Base-by-base conservation (phyloP, 53 echinoderm and acorn worm species). In the Echinarachnius parma region DNA sequence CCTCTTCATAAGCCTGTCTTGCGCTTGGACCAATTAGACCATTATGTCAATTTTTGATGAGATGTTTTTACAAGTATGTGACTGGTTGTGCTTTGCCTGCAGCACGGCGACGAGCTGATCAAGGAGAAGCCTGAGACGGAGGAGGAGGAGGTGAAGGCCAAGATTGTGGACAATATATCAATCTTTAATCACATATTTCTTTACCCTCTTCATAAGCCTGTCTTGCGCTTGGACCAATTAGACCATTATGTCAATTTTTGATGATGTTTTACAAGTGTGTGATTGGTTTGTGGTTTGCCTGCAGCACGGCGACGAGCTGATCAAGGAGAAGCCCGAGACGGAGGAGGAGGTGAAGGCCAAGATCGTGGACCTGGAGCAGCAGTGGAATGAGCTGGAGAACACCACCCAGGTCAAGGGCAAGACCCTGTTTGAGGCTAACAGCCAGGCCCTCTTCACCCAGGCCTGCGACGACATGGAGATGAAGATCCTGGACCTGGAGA, bases 391-490 rank as follows among this genome's bases (percentile, higher is more conserved):
- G 64, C 79, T 95, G 34, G 94, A 95, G 46, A 81, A 87, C 47
- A 91, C 82, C 67, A 95, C 87, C 28, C 77, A 84, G 50, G 82
- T 67, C 31, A 95, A 95, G 77, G 90, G 90, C 58, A 91, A 91
- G 90, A 95, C 91, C 63, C 76, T 95, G 66, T 87, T 82, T 62
- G 87, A 95, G 72, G 90, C 86, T 74, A 95, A 95, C 87, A 95
- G 91, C 76, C 90, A 90, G 64, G 80, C 79, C 13, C 81, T 90
- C 37, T 95, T 95, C 82, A 79, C 77, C 9, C 87, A 95, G 61
- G 90, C 90, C 47, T 95, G 95, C 61, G 90, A 95, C 26, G 95
- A 95, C 68, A 77, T 95, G 75, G 95, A 95, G 59, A 87, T 84
- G 82, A 91, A 90, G 95, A 84, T 95, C 46, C 79, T 84, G 0